These are phyloP conservation scores for Portunus trituberculatus DNA, from an alignment of 1,140 invertebrate genomes.

Conservation along the genomic window DNA sequence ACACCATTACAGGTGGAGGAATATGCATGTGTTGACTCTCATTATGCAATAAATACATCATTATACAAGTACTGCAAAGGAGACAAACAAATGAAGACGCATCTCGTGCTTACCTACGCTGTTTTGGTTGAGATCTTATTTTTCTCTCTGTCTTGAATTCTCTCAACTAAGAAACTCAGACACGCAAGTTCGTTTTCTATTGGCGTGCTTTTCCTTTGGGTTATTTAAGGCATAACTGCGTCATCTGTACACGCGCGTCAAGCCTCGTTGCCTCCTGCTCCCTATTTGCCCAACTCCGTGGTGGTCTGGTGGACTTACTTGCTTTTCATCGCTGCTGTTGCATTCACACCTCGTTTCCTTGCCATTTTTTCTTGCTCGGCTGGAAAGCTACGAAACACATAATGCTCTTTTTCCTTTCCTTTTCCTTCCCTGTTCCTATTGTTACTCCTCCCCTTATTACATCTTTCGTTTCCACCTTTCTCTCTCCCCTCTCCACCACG, in stretches of 20 bases:
- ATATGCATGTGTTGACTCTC: slow-evolving; percentile 10
- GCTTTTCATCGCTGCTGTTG: not conserved
- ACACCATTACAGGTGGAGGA: not conserved
- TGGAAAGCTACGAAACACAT: not conserved
- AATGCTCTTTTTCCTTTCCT: too few relatives aligned
- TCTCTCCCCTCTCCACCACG: too few relatives aligned
- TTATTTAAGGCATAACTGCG: not conserved
- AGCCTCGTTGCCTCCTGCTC: not conserved
- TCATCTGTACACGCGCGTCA: not conserved
- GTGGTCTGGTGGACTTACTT: not conserved
- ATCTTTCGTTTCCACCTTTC: not conserved
- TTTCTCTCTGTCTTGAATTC: not conserved
- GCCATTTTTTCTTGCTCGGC: not conserved
- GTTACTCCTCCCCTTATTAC: not conserved
- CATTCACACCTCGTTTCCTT: not conserved
- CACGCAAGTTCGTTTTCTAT: not conserved
- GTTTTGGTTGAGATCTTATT: not conserved
- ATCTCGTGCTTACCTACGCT: not conserved
- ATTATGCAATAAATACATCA: slow-evolving; percentile 24
- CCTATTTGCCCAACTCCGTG: not conserved
- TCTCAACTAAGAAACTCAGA: not conserved
- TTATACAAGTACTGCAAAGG: not conserved
- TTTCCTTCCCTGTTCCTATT: not conserved
- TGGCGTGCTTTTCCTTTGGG: not conserved
- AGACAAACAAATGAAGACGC: slow-evolving; percentile 9